Evolutionary conservation across 2,113 vertebrate genomes (phyloP).

Genomic region (Rhegmatorhina hoffmannsi): DNA sequence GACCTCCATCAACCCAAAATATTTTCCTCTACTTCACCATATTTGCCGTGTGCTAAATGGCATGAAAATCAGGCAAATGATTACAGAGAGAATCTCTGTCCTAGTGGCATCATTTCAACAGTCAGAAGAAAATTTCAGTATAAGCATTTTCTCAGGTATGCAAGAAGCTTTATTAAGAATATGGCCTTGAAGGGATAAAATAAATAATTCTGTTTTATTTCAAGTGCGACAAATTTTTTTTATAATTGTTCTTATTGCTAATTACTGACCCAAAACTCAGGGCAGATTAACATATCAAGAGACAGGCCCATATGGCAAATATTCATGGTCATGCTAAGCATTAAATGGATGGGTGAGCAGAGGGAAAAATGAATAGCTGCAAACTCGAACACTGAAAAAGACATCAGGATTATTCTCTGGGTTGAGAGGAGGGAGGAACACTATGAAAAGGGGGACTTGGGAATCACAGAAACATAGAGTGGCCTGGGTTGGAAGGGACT

Average conservation of each 20-base stretch:
- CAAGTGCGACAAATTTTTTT: not conserved
- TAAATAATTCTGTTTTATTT: not conserved
- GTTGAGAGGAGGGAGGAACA: not conserved
- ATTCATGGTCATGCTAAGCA: not conserved
- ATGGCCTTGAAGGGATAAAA: not conserved
- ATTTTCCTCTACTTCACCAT: not conserved
- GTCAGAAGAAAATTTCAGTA: not conserved
- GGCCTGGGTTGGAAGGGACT: not conserved
- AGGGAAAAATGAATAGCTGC: not conserved
- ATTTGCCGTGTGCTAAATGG: not conserved
- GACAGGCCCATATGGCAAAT: not conserved
- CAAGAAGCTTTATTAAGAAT: not conserved
- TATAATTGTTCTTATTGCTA: not conserved
- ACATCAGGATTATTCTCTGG: not conserved
- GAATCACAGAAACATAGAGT: not conserved
- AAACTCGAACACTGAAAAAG: not conserved
- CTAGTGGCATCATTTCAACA: not conserved
- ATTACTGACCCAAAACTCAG: not conserved
- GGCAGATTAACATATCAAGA: conserved; percentile 11
- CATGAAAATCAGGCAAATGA: not conserved
- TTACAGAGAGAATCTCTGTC: not conserved
- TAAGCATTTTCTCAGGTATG: conserved; percentile 2
- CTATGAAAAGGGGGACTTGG: not conserved
- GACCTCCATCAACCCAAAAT: not conserved
- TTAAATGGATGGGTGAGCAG: not conserved